Percentiles rank a stretch among this genome's conserved stretches.
Conservation (phyloP, 2,888 invertebrate genomes). For the Lathronympha strigana region DNA sequence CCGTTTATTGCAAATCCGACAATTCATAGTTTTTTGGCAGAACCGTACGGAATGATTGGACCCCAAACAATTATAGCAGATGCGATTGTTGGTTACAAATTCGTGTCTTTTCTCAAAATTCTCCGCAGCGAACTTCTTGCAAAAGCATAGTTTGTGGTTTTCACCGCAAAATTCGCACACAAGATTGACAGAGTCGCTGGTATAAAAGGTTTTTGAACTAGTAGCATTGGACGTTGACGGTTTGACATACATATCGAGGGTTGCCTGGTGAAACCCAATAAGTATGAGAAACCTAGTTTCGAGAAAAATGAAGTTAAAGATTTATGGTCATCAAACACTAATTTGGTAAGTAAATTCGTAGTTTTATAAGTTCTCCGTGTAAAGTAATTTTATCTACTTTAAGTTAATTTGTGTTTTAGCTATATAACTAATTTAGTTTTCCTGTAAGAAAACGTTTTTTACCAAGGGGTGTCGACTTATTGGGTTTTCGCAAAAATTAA, state of each 20-base stretch:
- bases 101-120: neutral
- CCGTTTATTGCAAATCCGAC: conserved; percentile 15
- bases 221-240: conserved; percentile 35
- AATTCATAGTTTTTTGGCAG: conserved; percentile 22
- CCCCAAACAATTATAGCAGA: conserved; percentile 30
- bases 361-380: no score
- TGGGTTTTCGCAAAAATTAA: no score
- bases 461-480: no score
- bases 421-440: no score
- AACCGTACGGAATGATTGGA: conserved; percentile 16
- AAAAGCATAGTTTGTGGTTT: conserved; percentile 12
- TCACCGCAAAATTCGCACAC: conserved; percentile 6
- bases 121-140: conserved; percentile 13
- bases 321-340: no score
- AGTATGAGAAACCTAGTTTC: no score
- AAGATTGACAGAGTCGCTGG: neutral
- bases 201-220: neutral
- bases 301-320: no score
- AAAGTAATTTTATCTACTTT: no score
- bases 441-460: no score
- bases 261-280: no score
- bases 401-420: no score
- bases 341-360: no score
- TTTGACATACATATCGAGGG: conserved; percentile 42
- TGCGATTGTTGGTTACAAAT: conserved; percentile 12